phyloP scores from a whole-genome alignment of 2,888 invertebrate species.

The Scaptomyza caliginosa region DNA sequence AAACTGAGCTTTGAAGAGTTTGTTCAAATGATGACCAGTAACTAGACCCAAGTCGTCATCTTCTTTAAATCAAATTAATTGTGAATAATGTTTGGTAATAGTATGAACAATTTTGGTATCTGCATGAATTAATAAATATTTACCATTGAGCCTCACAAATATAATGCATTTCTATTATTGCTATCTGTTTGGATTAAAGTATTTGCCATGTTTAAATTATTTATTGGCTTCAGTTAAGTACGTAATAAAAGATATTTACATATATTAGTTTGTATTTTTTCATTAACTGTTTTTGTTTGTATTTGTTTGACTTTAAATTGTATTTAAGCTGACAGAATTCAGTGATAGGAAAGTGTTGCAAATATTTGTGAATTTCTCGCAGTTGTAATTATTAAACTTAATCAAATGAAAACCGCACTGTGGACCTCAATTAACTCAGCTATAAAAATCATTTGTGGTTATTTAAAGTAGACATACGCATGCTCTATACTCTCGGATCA shows the following conservation, averaged over 20 bases:
- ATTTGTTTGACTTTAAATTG: constrained; percentile 13
- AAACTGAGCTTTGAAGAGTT: constrained; percentile 24
- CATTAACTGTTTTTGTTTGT: not conserved
- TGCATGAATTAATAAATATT: not conserved
- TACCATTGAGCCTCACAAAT: not conserved
- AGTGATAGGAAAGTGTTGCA: constrained; percentile 10
- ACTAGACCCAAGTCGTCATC: not conserved
- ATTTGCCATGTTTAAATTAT: not conserved
- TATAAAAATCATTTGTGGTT: constrained; percentile 75
- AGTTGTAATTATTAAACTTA: constrained; percentile 67
- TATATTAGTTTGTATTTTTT: not conserved
- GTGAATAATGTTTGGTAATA: not conserved
- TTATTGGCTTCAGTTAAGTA: not conserved
- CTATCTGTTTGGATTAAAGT: not conserved
- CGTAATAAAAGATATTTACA: not conserved
- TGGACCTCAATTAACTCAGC: constrained; percentile 72
- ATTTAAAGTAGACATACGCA: constrained; percentile 30
- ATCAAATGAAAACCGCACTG: constrained; percentile 71
- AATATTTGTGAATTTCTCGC: constrained; percentile 48
- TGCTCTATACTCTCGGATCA: constrained; percentile 18
- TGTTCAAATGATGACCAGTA: constrained; percentile 11
- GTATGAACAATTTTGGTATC: not conserved
- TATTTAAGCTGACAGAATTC: constrained; percentile 26
- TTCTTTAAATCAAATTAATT: not conserved
- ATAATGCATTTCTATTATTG: not conserved